Conservation (phyloP, 1,140 invertebrate species). For the Ectropis grisescens region DNA sequence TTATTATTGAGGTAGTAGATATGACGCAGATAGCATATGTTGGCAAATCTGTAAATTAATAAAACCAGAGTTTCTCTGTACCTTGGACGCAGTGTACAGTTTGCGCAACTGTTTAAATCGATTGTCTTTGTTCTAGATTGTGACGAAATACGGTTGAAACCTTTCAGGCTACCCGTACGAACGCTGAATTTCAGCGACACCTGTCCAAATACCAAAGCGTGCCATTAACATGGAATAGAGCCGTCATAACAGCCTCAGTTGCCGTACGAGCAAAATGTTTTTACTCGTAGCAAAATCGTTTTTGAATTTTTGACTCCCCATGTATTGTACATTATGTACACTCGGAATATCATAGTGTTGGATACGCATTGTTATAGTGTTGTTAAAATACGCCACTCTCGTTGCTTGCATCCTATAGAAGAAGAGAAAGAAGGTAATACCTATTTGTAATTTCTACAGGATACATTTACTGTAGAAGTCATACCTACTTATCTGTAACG, state of each 20-base stretch:
- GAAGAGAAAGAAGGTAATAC: constrained; percentile 56
- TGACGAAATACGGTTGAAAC: constrained; percentile 19
- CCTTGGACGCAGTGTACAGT: not conserved
- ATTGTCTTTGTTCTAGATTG: constrained; percentile 31
- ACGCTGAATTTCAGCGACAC: constrained; percentile 39
- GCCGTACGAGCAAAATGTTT: not conserved
- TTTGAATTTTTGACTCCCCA: not conserved
- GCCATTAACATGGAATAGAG: constrained; percentile 26
- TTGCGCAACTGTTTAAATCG: constrained; percentile 39
- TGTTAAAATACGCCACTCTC: constrained; percentile 42
- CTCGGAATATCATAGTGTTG: constrained; percentile 33
- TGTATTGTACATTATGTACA: constrained; percentile 27
- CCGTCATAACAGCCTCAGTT: not conserved
- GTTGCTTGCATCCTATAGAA: constrained; percentile 42
- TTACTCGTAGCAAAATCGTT: not conserved
- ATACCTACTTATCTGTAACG: not conserved
- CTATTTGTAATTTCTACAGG: constrained; percentile 3
- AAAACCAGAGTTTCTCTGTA: no score
- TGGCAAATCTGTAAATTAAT: no score
- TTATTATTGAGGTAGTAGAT: no score
- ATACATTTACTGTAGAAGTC: not conserved
- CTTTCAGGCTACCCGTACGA: constrained; percentile 14
- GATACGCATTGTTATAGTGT: constrained; percentile 39
- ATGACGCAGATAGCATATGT: no score
- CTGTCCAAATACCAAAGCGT: constrained; percentile 56